phyloP scores from a whole-genome alignment of 35 echinoderm and acorn worm species.

The Apostichopus parvimensis region DNA sequence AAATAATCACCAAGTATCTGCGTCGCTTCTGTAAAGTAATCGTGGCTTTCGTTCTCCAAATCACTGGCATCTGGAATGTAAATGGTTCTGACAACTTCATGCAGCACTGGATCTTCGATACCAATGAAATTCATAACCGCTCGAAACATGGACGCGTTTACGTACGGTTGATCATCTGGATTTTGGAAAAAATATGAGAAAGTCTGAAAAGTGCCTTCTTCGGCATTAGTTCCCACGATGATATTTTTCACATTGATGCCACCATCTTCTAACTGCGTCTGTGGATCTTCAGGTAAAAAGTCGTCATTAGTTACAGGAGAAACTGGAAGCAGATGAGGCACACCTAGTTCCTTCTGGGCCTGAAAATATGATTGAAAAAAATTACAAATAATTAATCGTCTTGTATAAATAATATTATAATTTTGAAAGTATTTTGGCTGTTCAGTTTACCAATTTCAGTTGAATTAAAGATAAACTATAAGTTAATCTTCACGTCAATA shows the following conservation, averaged over 20 bases:
- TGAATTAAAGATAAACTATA: too few relatives aligned
- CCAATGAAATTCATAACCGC: neutral
- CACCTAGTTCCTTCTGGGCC: neutral
- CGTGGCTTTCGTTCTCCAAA: neutral
- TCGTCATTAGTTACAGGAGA: neutral
- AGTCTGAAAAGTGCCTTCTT: neutral
- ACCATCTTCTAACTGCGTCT: neutral
- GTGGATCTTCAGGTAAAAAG: neutral
- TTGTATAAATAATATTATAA: too few relatives aligned
- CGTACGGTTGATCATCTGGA: neutral
- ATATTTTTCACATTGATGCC: neutral
- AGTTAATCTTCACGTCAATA: too few relatives aligned
- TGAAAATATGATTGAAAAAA: neutral
- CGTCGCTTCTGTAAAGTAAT: neutral
- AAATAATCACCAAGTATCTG: constrained; percentile 12
- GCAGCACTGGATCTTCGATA: neutral
- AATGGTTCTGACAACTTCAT: neutral
- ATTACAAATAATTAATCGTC: too few relatives aligned
- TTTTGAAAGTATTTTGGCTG: too few relatives aligned
- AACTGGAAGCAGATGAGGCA: neutral
- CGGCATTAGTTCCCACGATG: neutral
- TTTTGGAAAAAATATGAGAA: neutral
- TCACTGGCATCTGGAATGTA: neutral
- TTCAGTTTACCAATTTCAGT: too few relatives aligned
- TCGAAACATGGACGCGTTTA: neutral